Conservation (phyloP, 2,888 invertebrate species). For the Hydropsyche betteni region DNA sequence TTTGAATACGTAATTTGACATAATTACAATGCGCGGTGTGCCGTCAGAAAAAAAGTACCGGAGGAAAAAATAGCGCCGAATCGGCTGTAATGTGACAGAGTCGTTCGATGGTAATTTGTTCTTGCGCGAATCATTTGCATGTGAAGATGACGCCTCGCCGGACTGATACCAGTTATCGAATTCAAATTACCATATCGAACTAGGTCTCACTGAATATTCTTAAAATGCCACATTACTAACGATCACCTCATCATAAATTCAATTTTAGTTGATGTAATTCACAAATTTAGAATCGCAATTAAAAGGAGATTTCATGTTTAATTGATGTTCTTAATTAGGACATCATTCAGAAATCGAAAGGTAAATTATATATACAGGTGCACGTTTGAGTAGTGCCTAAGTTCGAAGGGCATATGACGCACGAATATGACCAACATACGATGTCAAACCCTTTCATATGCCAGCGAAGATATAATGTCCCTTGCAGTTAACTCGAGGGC, state of each 20-base stretch:
- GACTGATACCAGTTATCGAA: too few relatives aligned
- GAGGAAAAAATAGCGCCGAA: not conserved
- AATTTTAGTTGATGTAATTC: too few relatives aligned
- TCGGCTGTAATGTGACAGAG: conserved; percentile 23
- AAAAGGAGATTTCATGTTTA: too few relatives aligned
- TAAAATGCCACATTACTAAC: too few relatives aligned
- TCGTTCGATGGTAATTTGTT: conserved; percentile 21
- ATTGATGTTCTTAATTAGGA: too few relatives aligned
- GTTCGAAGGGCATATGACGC: conserved; percentile 3
- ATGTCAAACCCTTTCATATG: conserved; percentile 4
- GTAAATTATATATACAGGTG: conserved; percentile 6
- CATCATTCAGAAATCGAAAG: too few relatives aligned
- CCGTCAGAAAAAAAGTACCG: not conserved
- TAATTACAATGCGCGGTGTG: conserved; percentile 17
- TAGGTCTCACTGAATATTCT: too few relatives aligned
- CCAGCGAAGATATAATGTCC: conserved; percentile 7
- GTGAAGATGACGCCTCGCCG: not conserved
- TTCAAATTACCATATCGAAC: too few relatives aligned
- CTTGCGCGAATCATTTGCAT: conserved; percentile 15
- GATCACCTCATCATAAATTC: too few relatives aligned
- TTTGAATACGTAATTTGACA: conserved; percentile 29
- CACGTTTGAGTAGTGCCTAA: not conserved
- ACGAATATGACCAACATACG: conserved; percentile 2
- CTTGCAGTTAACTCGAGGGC: not conserved
- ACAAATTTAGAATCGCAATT: too few relatives aligned